Evolutionary conservation across 2,113 vertebrate genomes (phyloP), one percentile per base, ranked within the genome.

Genomic region (Ascaphus truei): DNA sequence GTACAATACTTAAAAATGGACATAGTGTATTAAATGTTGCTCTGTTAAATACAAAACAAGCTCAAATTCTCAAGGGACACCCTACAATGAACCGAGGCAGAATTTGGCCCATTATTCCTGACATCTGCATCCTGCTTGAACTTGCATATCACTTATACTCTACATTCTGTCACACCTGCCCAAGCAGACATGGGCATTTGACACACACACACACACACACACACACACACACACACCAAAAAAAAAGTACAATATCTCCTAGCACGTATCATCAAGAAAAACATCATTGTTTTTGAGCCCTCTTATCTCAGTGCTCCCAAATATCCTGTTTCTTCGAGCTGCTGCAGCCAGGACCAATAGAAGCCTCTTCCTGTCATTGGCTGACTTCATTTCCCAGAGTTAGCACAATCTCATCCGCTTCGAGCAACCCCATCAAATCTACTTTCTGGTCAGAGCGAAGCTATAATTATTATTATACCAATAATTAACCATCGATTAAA

Each of bases 321-420:
- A 95, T 95, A 95, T 95, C 93, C 93, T 95, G 93, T 94, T 94
- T 94, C 93, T 94, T 92, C 72, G 84, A 93, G 89, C 85, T 85
- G 88, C 56, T 75, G 82, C 84, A 57, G 89, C 90, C 92, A 91
- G 93, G 89, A 91, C 93, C 93, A 95, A 95, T 95, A 94, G 93
- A 90, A 95, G 89, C 82, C 90, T 92, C 93, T 95, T 94, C 93
- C 93, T 95, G 93, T 86, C 90, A 91, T 89, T 90, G 91, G 85
- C 88, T 93, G 92, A 94, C 92, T 94, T 94, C 93, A 95, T 93
- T 95, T 95, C 93, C 92, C 92, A 94, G 88, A 89, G 83, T 93
- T 94, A 93, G 92, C 93, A 94, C 93, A 93, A 93, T 94, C 92
- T 95, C 92, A 94, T 94, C 93, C 93, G 92, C 91, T 94, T 89